Percentiles rank a stretch among this genome's conserved stretches.
These are phyloP conservation scores for Manis pentadactyla DNA, from an alignment of 2,797 vertebrate species.

Conservation along the genomic window DNA sequence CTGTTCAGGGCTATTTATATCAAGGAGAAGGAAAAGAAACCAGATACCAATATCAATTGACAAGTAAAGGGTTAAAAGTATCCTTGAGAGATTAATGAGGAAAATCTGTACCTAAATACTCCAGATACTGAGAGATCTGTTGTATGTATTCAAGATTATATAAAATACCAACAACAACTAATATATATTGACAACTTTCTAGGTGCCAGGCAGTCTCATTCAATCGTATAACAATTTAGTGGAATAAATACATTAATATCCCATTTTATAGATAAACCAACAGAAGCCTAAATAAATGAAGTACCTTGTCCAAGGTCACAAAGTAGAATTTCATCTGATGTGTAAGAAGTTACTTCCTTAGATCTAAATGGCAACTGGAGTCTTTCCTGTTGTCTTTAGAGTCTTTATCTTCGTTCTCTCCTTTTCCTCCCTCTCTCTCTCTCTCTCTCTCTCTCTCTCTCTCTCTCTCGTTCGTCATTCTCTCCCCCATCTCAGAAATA, in stretches of 20 bases:
- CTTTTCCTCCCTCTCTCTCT: too few relatives aligned
- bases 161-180: slow-evolving; percentile 50
- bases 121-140: slow-evolving; percentile 13
- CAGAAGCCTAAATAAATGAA: slow-evolving; percentile 62
- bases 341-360: slow-evolving; percentile 46
- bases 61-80: not conserved
- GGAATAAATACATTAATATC: slow-evolving; percentile 27
- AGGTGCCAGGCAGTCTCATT: not conserved
- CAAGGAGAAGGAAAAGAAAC: not conserved
- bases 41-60: not conserved
- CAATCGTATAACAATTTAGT: slow-evolving; percentile 30
- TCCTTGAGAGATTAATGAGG: not conserved
- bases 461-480: not conserved
- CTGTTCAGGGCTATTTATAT: slow-evolving; percentile 22
- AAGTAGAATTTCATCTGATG: slow-evolving; percentile 20
- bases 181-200: slow-evolving; percentile 11
- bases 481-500: too few relatives aligned
- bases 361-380: slow-evolving; percentile 2
- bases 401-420: not conserved
- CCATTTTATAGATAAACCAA: slow-evolving; percentile 58
- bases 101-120: not conserved
- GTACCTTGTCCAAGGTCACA: not conserved
- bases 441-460: not conserved
- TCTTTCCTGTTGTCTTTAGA: not conserved
- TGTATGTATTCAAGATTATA: slow-evolving; percentile 38